Base-by-base conservation (phyloP, 2,113 vertebrate species). In the Emberiza fucata region DNA sequence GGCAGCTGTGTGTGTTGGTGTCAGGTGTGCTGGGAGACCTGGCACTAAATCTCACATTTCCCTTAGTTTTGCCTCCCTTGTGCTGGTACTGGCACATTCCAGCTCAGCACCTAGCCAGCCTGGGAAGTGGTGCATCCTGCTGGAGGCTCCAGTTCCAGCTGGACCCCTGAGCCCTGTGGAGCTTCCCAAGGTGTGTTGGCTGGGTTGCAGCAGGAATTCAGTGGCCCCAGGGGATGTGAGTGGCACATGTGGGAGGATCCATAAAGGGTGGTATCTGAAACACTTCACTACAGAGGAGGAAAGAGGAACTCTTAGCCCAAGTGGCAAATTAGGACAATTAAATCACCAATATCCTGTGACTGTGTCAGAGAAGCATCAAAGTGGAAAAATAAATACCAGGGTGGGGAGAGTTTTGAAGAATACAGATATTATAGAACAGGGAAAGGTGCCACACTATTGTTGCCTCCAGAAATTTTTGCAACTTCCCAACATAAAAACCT, bases 161-260 rank as follows among this genome's bases (percentile, higher is more conserved):
- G 78, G 12, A 13, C 17, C 37, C 5, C 12, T 18, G 37, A 20
- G 31, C 19, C 40, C 37, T 48, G 22, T 8, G 25, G 61, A 66
- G 35, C 47, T 69, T 65, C 35, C 28, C 18, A 9, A 28, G 33
- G 19, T 5, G 9, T 3, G 1, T 14, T 64, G 54, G 28, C 37
- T 73, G 60, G 3, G 8, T 3, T 6, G 21, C 76, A 72, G 40
- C 59, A 44, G 27, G 53, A 44, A 22, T 27, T 7, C 16, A 6
- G 68, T 37, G 17, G 14, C 10, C 5, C 35, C 18, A 18, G 31
- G 0, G 47, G 4, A 2, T 15, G 6, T n/a, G 22, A 15, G 6
- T 27, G 54, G 14, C 22, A 7, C 2, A 1, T 10, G 0, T 11
- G 2, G n/a, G 14, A 40, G 29, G 5, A 21, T 69, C 37, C 0